Evolutionary conservation across 2,113 vertebrate species (phyloP), one percentile per base, ranked within the genome.

Genomic region (Spheniscus mendiculus): DNA sequence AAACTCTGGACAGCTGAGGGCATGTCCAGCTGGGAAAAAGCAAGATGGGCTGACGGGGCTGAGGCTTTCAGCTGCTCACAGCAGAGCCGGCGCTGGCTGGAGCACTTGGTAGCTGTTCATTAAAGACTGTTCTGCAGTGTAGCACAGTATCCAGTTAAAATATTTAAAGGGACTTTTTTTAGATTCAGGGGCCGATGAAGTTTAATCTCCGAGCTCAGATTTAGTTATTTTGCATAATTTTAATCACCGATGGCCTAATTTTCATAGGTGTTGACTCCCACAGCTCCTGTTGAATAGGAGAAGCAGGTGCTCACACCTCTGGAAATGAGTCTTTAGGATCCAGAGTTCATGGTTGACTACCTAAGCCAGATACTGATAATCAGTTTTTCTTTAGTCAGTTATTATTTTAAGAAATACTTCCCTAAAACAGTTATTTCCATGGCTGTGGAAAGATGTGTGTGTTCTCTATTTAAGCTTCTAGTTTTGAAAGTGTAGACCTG

Each of bases 221-320:
- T 95, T 91, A 83, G 92, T 83, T 96, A 91, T 91, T 95, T 97
- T 96, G 73, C 94, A 91, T 92, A 95, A 95, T 94, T 97, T 93
- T 94, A 96, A 95, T 94, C 87, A 94, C 67, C 2, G 36, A 55
- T 96, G 56, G 89, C 72, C 93, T 90, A 55, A 95, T 97, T 97
- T 96, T 94, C 10, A 0, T 93, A 93, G 83, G 45, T 77, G 72
- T 91, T 88, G 81, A 92, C 49, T 92, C 67, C 81, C 52, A 9
- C 14, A 62, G 52, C 66, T 96, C 62, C 36, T 0, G 0, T 66
- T 92, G 80, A 74, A 38, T 87, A 38, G 71, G 76, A 78, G 61
- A 77, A 87, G 67, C 83, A 81, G 83, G 38, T 92, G 84, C 73
- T 97, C 45, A 63, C 61, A 53, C 81, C 83, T 84, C 77, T 94